Evolutionary conservation across 2,888 invertebrate genomes (phyloP).

Genomic region (Plebejus melissa): DNA sequence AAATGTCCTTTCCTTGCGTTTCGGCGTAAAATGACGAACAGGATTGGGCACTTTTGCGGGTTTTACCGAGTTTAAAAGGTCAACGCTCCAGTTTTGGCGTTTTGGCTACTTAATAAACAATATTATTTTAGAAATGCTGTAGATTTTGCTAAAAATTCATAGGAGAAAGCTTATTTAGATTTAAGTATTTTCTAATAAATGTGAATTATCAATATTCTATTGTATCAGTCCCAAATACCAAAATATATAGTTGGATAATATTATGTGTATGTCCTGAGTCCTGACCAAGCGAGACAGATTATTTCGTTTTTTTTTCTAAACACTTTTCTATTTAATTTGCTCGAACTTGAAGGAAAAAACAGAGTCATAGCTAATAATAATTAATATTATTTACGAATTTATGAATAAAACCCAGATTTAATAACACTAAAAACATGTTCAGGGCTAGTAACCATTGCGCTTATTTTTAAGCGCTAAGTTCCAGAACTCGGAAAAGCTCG

Average conservation of each 20-base stretch:
- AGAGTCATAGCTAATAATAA: no score
- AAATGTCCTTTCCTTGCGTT: background rate
- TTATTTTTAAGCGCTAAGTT: background rate
- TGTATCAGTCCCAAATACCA: background rate
- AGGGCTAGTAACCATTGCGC: background rate
- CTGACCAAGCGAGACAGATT: no score
- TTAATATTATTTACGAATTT: no score
- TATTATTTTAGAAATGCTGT: background rate
- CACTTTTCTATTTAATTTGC: no score
- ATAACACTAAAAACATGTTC: no score
- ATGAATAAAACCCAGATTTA: no score
- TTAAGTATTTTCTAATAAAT: background rate
- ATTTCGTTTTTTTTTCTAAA: no score
- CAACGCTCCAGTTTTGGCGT: background rate
- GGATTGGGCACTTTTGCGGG: conserved; percentile 1
- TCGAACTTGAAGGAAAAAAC: no score
- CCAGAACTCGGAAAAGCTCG: background rate
- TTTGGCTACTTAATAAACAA: background rate
- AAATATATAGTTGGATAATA: background rate
- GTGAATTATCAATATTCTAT: background rate
- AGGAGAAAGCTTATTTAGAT: background rate
- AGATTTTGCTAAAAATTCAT: background rate
- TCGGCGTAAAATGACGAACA: background rate
- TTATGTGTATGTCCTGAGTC: no score
- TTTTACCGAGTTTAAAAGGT: conserved; percentile 8